Conservation (phyloP, 2,888 invertebrate genomes). For the Cinara cedri region DNA sequence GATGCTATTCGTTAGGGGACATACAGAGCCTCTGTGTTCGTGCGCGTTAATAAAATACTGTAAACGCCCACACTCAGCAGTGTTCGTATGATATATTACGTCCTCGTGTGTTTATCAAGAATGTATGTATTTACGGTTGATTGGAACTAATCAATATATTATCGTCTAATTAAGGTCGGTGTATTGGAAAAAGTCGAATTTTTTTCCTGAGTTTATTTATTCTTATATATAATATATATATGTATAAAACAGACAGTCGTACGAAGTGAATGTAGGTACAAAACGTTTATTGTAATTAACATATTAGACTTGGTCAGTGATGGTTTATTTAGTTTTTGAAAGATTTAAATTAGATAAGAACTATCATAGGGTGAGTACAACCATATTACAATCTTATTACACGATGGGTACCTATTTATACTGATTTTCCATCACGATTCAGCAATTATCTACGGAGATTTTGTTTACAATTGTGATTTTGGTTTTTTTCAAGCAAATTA, state of each 20-base stretch:
- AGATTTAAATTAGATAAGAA: conserved; percentile 36
- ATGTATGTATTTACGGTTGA: background rate
- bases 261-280: background rate
- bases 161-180: background rate
- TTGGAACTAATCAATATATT: conserved; percentile 25
- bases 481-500: too few relatives aligned
- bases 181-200: background rate
- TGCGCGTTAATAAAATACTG: conserved; percentile 26
- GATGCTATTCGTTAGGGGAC: conserved; percentile 4
- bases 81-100: too few relatives aligned
- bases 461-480: too few relatives aligned
- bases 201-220: background rate
- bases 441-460: too few relatives aligned
- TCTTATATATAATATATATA: background rate
- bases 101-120: background rate
- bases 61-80: conserved; percentile 28
- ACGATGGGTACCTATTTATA: too few relatives aligned
- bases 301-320: background rate
- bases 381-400: background rate
- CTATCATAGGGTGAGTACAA: background rate
- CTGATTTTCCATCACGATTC: too few relatives aligned
- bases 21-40: background rate
- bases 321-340: conserved; percentile 43
- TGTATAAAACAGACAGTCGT: conserved; percentile 24
- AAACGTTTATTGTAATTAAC: conserved; percentile 15